Evolutionary conservation across 2,113 vertebrate species (phyloP).

Genomic region (Hippocampus zosterae): DNA sequence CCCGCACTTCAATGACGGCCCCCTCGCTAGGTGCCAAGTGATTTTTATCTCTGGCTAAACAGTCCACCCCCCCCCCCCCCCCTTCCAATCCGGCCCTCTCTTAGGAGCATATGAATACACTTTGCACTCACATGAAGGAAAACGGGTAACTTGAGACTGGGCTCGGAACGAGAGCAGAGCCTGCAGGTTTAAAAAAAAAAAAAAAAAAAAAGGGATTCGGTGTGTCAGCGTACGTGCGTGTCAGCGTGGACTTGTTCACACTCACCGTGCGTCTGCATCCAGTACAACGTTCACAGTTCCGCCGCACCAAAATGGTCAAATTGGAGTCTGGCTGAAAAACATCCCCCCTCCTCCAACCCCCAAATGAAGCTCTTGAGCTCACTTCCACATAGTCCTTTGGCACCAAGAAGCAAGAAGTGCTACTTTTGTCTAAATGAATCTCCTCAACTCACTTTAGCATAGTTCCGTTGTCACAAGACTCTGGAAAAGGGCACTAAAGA

Average conservation of each 20-base stretch:
- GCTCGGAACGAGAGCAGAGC: slow-evolving; percentile 47
- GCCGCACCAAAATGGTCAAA: background rate
- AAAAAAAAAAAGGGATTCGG: slow-evolving; percentile 38
- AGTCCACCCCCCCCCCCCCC: too few relatives aligned
- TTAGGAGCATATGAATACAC: slow-evolving; percentile 68
- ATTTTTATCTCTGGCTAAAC: slow-evolving; percentile 86
- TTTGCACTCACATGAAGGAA: slow-evolving; percentile 78
- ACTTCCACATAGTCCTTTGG: too few relatives aligned
- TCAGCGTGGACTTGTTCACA: slow-evolving; percentile 45
- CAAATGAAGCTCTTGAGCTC: too few relatives aligned
- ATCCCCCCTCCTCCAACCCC: too few relatives aligned
- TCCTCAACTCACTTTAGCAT: background rate
- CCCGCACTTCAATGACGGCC: slow-evolving; percentile 65
- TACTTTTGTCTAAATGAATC: background rate
- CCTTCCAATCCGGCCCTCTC: slow-evolving; percentile 82
- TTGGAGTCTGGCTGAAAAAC: background rate
- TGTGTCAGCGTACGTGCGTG: slow-evolving; percentile 38
- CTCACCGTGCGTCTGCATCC: slow-evolving; percentile 37
- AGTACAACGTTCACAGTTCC: background rate
- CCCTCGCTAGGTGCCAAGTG: slow-evolving; percentile 77
- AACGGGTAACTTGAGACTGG: slow-evolving; percentile 80
- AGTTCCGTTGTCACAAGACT: too few relatives aligned
- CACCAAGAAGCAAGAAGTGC: too few relatives aligned
- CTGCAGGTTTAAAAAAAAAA: slow-evolving; percentile 57
- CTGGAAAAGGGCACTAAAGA: too few relatives aligned